Percentiles rank a stretch among this genome's conserved stretches.
Conservation (phyloP, 1,140 invertebrate genomes). For the Trichonephila clavipes region DNA sequence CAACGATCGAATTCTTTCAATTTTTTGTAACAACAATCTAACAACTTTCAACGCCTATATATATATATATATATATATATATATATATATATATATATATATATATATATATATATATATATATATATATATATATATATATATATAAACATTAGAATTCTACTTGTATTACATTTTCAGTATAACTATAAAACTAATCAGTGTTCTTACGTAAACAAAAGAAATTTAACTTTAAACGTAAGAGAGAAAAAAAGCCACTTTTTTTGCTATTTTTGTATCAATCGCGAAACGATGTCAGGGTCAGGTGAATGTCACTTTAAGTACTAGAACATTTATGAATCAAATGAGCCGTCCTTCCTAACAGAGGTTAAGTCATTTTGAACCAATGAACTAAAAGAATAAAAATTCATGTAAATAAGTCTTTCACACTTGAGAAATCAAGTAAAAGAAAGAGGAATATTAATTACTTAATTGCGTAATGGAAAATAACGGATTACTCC, state of each 20-base stretch:
- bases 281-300: neutral
- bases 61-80: too few relatives aligned
- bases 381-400: neutral
- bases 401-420: neutral
- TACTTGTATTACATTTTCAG: too few relatives aligned
- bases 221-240: too few relatives aligned
- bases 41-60: too few relatives aligned
- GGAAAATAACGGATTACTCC: neutral
- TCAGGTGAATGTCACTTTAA: slow-evolving; percentile 15
- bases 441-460: neutral
- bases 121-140: too few relatives aligned
- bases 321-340: neutral
- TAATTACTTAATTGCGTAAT: neutral
- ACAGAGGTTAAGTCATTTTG: neutral
- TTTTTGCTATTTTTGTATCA: neutral
- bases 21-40: too few relatives aligned
- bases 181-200: too few relatives aligned
- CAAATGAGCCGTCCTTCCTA: neutral
- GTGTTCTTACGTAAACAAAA: too few relatives aligned
- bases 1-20: too few relatives aligned
- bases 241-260: neutral
- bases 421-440: neutral
- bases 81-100: too few relatives aligned
- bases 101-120: too few relatives aligned
- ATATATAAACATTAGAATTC: too few relatives aligned